Evolutionary conservation across 2,888 invertebrate species (phyloP), one percentile per base, ranked within the genome.

Genomic region (Pyrrhosoma nymphula): DNA sequence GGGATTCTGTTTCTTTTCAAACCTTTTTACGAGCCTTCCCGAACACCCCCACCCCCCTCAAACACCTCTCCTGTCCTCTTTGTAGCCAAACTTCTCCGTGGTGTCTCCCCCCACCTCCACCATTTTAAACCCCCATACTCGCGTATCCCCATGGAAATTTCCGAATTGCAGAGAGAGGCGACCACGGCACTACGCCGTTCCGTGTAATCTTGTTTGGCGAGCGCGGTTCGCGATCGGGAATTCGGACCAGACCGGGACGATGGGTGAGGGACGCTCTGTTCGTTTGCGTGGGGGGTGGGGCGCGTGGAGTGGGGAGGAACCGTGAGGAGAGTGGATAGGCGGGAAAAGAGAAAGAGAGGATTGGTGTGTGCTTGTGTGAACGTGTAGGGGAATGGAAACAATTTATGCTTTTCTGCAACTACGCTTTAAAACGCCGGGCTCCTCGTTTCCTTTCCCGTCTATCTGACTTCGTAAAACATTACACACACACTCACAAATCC

Each of bases 191-290:
- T 35, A 35, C 82, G 35, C 82, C 16, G 82, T 82, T 82, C 82
- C 30, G 16, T 82, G 82, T 82, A 82, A 82, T 82, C 82, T 82
- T 82, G 35, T 82, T 82, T 82, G 82, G 82, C 30, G 82, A 60
- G 20, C 82, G 30, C 82, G 82, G 82, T 82, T 16, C 82, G 16
- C 82, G 82, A 82, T 82, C 82, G 82, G 82, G 82, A 82, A 82
- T 82, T 82, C 26, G 82, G 35, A 35, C 35, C 82, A 69, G n/a
- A 82, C 35, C 3, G 0, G 82, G 35, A n/a, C n/a, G 26, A 82
- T 3, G 82, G 3, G 82, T 18, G 82, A 35, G 82, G 69, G 20
- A 56, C 1, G 12, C n/a, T n/a, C n/a, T n/a, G 69, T 69, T 10
- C 20, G 69, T 16, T 69, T 69, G n/a, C 12, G 26, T 23, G 1